These are phyloP conservation scores for Spisula subtruncata DNA, from an alignment of 2,888 invertebrate genomes.

Conservation along the genomic window DNA sequence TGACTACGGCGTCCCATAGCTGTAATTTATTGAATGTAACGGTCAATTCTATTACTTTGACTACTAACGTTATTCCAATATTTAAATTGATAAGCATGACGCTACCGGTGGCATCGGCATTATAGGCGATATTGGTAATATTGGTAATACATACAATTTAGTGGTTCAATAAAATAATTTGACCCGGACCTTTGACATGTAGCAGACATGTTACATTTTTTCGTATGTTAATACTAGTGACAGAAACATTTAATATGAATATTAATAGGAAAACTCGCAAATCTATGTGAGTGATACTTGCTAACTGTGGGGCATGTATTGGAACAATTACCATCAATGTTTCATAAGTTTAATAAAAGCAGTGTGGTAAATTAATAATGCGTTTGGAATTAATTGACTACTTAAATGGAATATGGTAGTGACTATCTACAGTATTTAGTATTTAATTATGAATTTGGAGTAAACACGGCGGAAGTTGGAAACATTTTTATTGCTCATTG, in stretches of 20 bases:
- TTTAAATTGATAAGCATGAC: not conserved
- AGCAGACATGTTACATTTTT: not conserved
- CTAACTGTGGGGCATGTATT: not conserved
- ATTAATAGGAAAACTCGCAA: not conserved
- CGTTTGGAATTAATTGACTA: not conserved
- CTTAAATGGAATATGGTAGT: too few species aligned
- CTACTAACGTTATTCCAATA: not conserved
- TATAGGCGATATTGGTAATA: not conserved
- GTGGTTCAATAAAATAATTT: too few species aligned
- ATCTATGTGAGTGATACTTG: not conserved
- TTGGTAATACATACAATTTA: too few species aligned
- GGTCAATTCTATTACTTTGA: not conserved
- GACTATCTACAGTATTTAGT: too few species aligned
- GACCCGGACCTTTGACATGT: too few species aligned
- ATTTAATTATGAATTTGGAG: too few species aligned
- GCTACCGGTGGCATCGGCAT: not conserved
- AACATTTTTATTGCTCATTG: too few species aligned
- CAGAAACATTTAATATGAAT: not conserved
- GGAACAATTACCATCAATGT: not conserved
- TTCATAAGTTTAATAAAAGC: not conserved
- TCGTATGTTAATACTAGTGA: not conserved
- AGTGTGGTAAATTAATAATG: not conserved
- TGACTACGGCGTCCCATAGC: not conserved
- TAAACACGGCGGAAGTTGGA: too few species aligned
- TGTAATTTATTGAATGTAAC: not conserved